Conservation (phyloP, 2,888 invertebrate genomes). For the Gari tellinella region DNA sequence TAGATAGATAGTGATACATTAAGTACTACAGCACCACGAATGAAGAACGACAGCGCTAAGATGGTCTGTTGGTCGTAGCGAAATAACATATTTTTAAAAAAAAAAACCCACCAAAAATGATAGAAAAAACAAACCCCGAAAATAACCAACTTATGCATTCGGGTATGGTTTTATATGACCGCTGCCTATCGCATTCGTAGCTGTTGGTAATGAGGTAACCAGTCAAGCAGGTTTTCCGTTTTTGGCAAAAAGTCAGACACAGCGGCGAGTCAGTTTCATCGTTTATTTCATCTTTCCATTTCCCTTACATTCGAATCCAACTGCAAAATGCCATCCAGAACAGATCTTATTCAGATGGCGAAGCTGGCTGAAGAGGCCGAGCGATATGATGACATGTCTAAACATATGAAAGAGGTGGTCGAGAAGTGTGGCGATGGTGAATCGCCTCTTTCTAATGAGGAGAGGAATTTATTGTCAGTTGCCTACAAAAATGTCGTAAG, state of each 20-base stretch:
- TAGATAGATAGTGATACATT: too few species aligned
- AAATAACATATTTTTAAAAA: too few species aligned
- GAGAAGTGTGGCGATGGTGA: constrained; percentile 86
- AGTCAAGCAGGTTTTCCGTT: constrained; percentile 19
- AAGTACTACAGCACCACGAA: too few species aligned
- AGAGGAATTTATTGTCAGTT: constrained; percentile 98
- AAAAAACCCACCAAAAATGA: too few species aligned
- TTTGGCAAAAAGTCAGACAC: background rate
- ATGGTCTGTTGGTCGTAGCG: too few species aligned
- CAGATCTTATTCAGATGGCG: constrained; percentile 86
- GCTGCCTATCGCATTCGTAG: too few species aligned
- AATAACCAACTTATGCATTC: too few species aligned
- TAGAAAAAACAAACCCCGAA: too few species aligned
- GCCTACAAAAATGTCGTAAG: constrained; percentile 99
- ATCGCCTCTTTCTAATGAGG: constrained; percentile 96
- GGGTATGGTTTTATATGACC: too few species aligned
- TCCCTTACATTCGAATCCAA: background rate
- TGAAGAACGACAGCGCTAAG: too few species aligned
- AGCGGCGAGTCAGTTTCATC: too few species aligned
- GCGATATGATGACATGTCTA: constrained; percentile 98
- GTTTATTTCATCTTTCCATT: background rate
- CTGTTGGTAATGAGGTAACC: constrained; percentile 1
- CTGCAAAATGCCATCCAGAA: background rate
- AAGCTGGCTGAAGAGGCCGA: constrained; percentile 99
- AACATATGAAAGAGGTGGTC: constrained; percentile 94